Evolutionary conservation across 2,888 invertebrate species (phyloP).

Genomic region (Thecocarcelia acutangulata): DNA sequence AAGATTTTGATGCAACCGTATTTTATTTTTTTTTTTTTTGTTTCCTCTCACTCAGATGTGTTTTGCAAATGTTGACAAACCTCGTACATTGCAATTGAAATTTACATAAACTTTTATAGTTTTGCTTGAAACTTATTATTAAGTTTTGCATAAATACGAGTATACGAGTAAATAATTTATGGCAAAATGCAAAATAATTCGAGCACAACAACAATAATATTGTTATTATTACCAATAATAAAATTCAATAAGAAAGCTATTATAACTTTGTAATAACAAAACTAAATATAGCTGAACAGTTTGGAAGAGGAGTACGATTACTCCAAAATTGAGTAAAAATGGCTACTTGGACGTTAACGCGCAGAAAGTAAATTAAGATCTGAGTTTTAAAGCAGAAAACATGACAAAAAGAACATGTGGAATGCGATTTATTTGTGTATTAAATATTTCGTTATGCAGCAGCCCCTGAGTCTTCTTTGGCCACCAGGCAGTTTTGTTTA

Average conservation of each 20-base stretch:
- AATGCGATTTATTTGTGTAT: too few relatives aligned
- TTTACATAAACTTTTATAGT: constrained; percentile 61
- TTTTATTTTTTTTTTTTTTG: neutral
- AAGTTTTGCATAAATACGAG: neutral
- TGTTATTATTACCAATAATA: constrained; percentile 13
- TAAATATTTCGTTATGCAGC: too few relatives aligned
- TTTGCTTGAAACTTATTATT: constrained; percentile 21
- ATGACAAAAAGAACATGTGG: neutral
- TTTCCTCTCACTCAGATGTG: neutral
- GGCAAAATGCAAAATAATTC: constrained; percentile 34
- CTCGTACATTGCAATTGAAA: constrained; percentile 22
- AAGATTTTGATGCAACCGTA: neutral
- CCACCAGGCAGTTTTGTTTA: too few relatives aligned
- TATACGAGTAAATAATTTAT: too few relatives aligned
- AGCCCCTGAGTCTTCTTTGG: too few relatives aligned
- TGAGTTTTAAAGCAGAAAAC: too few relatives aligned
- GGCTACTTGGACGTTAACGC: too few relatives aligned
- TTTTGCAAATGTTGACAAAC: neutral
- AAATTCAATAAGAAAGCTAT: constrained; percentile 14
- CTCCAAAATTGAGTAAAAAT: too few relatives aligned
- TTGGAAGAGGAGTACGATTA: too few relatives aligned
- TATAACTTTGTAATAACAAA: neutral
- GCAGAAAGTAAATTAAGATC: too few relatives aligned
- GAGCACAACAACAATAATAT: neutral
- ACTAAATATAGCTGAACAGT: too few relatives aligned